Percentiles rank a stretch among this genome's conserved stretches.
These are phyloP conservation scores for Charadrius vociferus DNA, from an alignment of 2,113 vertebrate species.

Conservation along the genomic window DNA sequence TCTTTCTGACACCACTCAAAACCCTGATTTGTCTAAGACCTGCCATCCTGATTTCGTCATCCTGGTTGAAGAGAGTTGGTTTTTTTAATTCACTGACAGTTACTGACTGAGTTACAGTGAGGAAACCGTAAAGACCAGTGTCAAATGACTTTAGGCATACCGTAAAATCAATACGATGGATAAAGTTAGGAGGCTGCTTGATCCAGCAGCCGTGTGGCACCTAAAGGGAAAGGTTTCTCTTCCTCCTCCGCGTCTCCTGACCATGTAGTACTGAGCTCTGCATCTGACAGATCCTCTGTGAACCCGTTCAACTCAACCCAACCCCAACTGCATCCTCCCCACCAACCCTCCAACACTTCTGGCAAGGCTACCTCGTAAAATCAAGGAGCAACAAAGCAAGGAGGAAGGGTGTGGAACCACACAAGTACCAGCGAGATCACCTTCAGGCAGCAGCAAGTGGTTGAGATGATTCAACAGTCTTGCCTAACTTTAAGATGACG, in stretches of 20 bases:
- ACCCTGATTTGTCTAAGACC: not conserved
- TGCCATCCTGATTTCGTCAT: not conserved
- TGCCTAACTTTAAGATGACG: not conserved
- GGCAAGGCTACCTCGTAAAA: not conserved
- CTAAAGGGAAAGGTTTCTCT: not conserved
- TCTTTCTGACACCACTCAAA: not conserved
- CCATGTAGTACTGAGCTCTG: rapidly evolving
- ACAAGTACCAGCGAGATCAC: no score
- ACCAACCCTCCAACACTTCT: not conserved
- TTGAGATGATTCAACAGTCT: not conserved
- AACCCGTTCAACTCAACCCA: not conserved
- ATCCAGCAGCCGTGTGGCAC: not conserved
- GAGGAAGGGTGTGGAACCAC: not conserved
- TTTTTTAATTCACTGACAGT: not conserved
- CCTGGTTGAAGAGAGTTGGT: rapidly evolving
- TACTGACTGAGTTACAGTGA: rapidly evolving
- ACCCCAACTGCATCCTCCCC: not conserved
- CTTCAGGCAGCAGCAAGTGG: not conserved
- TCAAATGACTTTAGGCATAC: no score
- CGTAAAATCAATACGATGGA: not conserved
- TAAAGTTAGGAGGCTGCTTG: not conserved
- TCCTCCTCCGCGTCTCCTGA: not conserved
- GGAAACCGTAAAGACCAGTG: not conserved
- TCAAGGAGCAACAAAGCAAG: no score
- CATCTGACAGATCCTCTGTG: not conserved